Evolutionary conservation across 2,888 invertebrate genomes (phyloP), one percentile per base, ranked within the genome.

Genomic region (Salpingus planirostris): DNA sequence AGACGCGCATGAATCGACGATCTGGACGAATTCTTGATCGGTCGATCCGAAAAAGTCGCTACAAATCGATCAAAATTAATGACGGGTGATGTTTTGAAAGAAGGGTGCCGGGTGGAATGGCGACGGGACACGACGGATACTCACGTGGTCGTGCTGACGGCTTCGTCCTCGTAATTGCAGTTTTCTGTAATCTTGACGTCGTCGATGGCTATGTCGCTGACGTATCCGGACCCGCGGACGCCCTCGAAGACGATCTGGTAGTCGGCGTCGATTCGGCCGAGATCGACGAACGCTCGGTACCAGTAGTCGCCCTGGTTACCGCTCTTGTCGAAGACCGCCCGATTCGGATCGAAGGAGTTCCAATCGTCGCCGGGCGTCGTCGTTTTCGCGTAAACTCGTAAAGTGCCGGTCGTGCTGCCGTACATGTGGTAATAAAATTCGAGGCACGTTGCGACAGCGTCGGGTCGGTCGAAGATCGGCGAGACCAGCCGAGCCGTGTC

Each of bases 121-220:
- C n/a, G 24, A 10, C 24, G n/a, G n/a, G n/a, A n/a, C n/a, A n/a
- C n/a, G n/a, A n/a, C n/a, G n/a, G 12, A 22, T 10, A 33, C 46
- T 50, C 44, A 54, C 50, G 44, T 50, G n/a, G n/a, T n/a, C 10
- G 46, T 43, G 10, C 43, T 51, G 6, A 60, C 57, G 44, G 43
- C 0, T 62, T 63, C 1, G 62, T 2, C 50, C 38, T 62, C 59
- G 1, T 43, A 44, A 0, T 47, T 54, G 46, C 82, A 82, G 36
- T 76, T 69, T 1, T 66, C 64, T 14, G 78, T 64, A 15, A 88
- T 64, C 4, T 71, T 69, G 0, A 89, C 76, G 55, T 90, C 89
- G 46, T 90, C 89, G 8, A 89, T 73, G 0, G 88, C 88, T 18
- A 83, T 80, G 54, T 88, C 87, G 31, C 85, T 83, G 4, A 79